A percentile compares a stretch with the other conserved stretches of the same genome.
Conservation (phyloP, 2,797 vertebrate species). For the Melanotaenia boesemani region DNA sequence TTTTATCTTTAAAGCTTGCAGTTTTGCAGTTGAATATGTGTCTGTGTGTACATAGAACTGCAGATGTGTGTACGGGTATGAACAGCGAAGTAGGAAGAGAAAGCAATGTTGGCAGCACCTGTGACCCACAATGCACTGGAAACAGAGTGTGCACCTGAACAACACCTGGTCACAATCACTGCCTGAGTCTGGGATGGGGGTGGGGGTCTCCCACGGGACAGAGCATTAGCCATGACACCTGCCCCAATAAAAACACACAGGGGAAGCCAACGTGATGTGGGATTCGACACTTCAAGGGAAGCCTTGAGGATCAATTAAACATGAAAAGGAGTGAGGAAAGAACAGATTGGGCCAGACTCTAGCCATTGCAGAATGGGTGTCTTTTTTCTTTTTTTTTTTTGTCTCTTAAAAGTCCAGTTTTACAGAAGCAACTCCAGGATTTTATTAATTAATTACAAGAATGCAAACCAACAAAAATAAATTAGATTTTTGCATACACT, state of each 20-base stretch:
- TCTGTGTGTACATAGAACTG: slow-evolving; percentile 7
- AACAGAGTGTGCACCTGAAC: slow-evolving; percentile 83
- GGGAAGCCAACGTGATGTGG: slow-evolving; percentile 63
- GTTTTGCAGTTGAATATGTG: slow-evolving; percentile 4
- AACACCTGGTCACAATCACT: slow-evolving; percentile 81
- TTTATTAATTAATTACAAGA: neutral
- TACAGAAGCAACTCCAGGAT: neutral
- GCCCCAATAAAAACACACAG: slow-evolving; percentile 60
- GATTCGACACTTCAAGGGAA: slow-evolving; percentile 55
- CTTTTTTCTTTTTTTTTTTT: neutral
- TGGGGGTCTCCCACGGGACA: slow-evolving; percentile 62
- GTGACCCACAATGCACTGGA: slow-evolving; percentile 75
- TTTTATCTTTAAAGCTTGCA: slow-evolving; percentile 16
- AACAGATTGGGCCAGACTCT: slow-evolving; percentile 26
- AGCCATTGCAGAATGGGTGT: neutral
- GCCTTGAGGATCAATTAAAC: slow-evolving; percentile 74
- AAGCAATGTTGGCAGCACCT: slow-evolving; percentile 75
- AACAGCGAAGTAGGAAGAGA: slow-evolving; percentile 32
- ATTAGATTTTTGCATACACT: neutral
- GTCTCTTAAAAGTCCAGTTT: slow-evolving; percentile 8
- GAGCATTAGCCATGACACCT: slow-evolving; percentile 80
- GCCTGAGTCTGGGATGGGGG: slow-evolving; percentile 37
- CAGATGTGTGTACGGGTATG: slow-evolving; percentile 18
- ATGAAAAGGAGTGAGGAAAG: slow-evolving; percentile 43
- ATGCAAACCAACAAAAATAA: neutral